A percentile compares a stretch with the other conserved stretches of the same genome.
phyloP scores from a whole-genome alignment of 2,888 invertebrate species.

The Chrysolina haemoptera region DNA sequence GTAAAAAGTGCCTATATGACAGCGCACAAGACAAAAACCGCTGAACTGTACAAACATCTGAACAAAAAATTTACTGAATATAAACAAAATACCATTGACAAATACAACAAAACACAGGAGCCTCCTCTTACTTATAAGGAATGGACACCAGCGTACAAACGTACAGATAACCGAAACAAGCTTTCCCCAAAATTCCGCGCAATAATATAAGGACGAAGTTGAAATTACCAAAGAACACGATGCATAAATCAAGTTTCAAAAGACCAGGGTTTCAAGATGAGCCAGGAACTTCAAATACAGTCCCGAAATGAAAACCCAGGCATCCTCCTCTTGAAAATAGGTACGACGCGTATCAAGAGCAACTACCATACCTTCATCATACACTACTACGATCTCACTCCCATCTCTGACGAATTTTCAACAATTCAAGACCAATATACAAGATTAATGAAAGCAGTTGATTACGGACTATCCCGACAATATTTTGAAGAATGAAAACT shows the following conservation, averaged over 20 bases:
- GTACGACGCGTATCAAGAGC: neutral
- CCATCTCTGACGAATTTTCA: neutral
- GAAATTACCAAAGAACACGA: neutral
- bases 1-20: too few relatives aligned
- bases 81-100: too few relatives aligned
- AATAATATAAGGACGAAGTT: neutral
- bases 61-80: too few relatives aligned
- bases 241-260: too few relatives aligned
- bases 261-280: neutral
- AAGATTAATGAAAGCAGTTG: conserved; percentile 5
- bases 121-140: too few relatives aligned
- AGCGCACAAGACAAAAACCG: too few relatives aligned
- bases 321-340: conserved; percentile 18
- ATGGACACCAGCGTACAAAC: too few relatives aligned
- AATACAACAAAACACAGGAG: too few relatives aligned
- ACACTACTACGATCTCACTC: conserved; percentile 16
- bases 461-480: conserved; percentile 7
- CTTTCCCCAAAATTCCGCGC: too few relatives aligned
- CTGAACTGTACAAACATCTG: too few relatives aligned
- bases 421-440: neutral
- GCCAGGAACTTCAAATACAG: conserved; percentile 24
- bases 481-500: conserved; percentile 5
- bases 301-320: conserved; percentile 15
- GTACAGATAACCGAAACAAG: too few relatives aligned
- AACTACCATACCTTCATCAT: conserved; percentile 16